Evolutionary conservation across 1,140 invertebrate species (phyloP), one percentile per base, ranked within the genome.

Genomic region (Atta colombica): DNA sequence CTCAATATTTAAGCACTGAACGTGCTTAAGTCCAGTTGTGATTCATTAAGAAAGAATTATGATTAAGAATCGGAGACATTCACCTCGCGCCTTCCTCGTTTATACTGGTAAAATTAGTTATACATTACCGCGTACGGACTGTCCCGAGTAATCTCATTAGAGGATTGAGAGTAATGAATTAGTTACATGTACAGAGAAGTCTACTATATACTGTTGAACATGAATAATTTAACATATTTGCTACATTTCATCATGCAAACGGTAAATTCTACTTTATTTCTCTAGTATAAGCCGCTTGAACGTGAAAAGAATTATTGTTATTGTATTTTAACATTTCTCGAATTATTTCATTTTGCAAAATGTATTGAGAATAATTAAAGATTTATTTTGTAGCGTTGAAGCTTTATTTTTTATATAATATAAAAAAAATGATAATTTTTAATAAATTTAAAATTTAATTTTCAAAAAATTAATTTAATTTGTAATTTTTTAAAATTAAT

Each of bases 111-210:
- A 75, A 74, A 84, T 84, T 84, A 82, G 68, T 82, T 82, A 74
- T 82, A 82, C 39, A 75, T 84, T 84, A 84, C 45, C 55, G 35
- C 16, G 39, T 68, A 31, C 25, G 39, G 68, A 51, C 68, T 74
- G 49, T 55, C 16, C 14, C 12, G 69, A 72, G 35, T 75, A 53
- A 89, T 77, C 74, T 86, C 74, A 87, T 90, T 78, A 86, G 49
- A n/a, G 35, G 18, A 87, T 88, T 68, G 86, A 69, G 78, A 82
- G 39, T 58, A 77, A 85, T 77, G 77, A 89, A 84, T 87, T 77
- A 88, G 58, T 84, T 84, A 81, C 39, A 58, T 49, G n/a, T 12
- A 21, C 14, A 18, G 66, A 85, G 31, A 49, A 66, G 51, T 77
- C 51, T 45, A 49, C 7, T 39, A 49, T 66, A 69, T 74, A 66